Evolutionary conservation across 2,888 invertebrate species (phyloP).

Genomic region (Stictocephala bisonia): DNA sequence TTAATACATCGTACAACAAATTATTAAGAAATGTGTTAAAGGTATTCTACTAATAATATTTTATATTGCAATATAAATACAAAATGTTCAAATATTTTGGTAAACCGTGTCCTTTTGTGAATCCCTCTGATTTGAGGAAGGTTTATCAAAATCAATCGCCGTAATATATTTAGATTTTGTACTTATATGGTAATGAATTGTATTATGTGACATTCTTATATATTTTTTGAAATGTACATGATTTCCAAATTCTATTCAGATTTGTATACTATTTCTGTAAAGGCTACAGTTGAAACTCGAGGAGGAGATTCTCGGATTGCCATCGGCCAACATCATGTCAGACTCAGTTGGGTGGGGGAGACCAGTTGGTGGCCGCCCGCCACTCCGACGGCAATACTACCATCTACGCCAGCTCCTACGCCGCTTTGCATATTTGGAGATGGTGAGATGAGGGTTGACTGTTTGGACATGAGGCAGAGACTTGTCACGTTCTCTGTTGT

Average conservation of each 20-base stretch:
- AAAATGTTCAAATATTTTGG: no score
- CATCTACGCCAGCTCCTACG: background rate
- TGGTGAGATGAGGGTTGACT: conserved; percentile 56
- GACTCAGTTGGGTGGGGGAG: conserved; percentile 71
- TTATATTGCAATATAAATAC: no score
- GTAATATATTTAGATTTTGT: no score
- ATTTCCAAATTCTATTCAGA: background rate
- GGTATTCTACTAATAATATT: no score
- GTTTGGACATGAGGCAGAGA: conserved; percentile 62
- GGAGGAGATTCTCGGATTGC: conserved; percentile 68
- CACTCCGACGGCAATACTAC: background rate
- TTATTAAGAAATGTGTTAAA: no score
- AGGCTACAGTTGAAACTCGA: conserved; percentile 69
- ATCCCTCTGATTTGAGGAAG: no score
- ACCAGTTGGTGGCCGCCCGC: conserved; percentile 66
- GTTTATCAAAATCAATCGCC: no score
- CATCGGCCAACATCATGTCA: conserved; percentile 77
- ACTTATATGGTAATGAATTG: no score
- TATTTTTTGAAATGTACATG: background rate
- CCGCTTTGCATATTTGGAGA: conserved; percentile 63
- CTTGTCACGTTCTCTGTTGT: conserved; percentile 71
- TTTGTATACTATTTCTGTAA: conserved; percentile 51
- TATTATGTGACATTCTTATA: background rate
- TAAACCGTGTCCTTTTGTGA: no score
- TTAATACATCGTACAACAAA: no score